phyloP scores from a whole-genome alignment of 2,113 vertebrate genomes.

The Jacana jacana region DNA sequence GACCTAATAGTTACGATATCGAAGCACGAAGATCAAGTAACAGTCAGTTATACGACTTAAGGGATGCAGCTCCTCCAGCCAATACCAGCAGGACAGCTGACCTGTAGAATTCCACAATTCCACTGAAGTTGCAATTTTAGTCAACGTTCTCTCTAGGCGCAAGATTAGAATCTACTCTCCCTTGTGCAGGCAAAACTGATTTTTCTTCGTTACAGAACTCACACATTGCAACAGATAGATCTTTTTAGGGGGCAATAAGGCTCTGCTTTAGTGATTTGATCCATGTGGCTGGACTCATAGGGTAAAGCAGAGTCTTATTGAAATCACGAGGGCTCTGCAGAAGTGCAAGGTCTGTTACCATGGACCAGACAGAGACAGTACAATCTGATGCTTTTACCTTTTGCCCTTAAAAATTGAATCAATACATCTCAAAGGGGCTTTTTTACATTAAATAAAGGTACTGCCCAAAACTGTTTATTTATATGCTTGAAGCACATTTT shows the following conservation, averaged over 20 bases:
- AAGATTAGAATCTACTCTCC: neutral
- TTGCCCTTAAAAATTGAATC: neutral
- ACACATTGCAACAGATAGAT: neutral
- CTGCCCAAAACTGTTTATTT: neutral
- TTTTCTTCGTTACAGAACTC: neutral
- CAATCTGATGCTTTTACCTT: neutral
- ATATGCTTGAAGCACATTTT: neutral
- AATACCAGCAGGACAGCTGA: neutral
- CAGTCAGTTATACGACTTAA: neutral
- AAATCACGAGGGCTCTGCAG: neutral
- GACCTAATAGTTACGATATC: neutral
- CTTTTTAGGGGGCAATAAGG: neutral
- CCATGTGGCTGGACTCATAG: too few species aligned
- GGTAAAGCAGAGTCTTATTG: neutral
- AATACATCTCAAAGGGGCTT: neutral
- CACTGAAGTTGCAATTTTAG: neutral
- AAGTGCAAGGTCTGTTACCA: neutral
- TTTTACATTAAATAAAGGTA: neutral
- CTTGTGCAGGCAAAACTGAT: neutral
- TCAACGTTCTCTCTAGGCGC: neutral
- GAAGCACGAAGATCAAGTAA: neutral
- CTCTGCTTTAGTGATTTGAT: neutral
- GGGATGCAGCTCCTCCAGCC: neutral
- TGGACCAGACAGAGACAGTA: neutral
- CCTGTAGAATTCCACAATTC: neutral